phyloP scores from a whole-genome alignment of 2,797 vertebrate species.

The Acanthornis magna region DNA sequence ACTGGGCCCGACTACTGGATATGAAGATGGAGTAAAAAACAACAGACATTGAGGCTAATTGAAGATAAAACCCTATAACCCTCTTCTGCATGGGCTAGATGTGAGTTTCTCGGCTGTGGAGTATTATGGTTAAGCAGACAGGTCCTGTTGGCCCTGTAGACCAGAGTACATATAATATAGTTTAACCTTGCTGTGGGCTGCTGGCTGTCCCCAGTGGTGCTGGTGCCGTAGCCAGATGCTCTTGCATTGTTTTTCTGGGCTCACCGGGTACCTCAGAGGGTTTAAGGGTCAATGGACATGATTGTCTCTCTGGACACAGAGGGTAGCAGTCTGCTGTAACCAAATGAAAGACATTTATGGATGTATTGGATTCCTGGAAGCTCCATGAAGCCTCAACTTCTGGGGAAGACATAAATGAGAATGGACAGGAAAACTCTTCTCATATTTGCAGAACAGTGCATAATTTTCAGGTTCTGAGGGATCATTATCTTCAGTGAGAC shows the following conservation, averaged over 20 bases:
- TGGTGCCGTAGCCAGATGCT: not conserved
- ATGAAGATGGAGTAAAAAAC: not conserved
- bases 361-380: not conserved
- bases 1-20: not conserved
- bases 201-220: not conserved
- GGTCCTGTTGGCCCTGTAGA: not conserved
- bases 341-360: not conserved
- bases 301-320: not conserved
- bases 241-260: not conserved
- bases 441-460: not conserved
- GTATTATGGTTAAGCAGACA: not conserved
- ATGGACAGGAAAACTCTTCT: not conserved
- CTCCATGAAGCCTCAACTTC: not conserved
- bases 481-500: not conserved
- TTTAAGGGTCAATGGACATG: not conserved
- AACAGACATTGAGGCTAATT: accelerated
- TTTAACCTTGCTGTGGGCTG: accelerated
- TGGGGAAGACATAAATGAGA: not conserved
- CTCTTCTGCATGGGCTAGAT: not conserved
- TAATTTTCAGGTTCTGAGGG: not conserved
- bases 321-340: not conserved
- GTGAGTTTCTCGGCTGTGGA: not conserved
- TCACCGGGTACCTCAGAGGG: accelerated
- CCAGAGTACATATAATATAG: not conserved
- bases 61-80: not conserved